Base-by-base conservation (phyloP, 2,888 invertebrate species). In the Dryomyza anilis region DNA sequence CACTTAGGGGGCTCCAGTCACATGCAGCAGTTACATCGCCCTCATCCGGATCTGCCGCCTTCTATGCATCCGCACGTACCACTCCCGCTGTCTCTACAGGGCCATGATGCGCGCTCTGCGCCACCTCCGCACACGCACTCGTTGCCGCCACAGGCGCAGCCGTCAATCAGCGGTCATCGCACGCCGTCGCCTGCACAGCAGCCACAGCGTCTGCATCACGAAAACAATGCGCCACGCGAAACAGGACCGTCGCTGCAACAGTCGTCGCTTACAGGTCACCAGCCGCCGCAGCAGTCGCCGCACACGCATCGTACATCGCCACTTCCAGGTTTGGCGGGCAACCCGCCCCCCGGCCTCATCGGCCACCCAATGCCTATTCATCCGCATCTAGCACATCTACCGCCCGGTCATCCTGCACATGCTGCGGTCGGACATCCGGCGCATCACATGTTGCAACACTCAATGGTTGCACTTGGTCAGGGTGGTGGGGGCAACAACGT, bases 41-140 rank as follows among this genome's bases (percentile, higher is more conserved):
- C 83, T 16, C 84, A 84, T 73, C 80, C 80, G 21, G 84, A 83
- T 63, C 66, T 83, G 67, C 77, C 79, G 8, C 75, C 78, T 14
- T 70, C 77, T 14, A 80, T 85, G 69, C 82, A 86, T 68, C 76
- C 79, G 14, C 85, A 85, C 71, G 80, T 77, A 1, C 78, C 80
- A 0, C 76, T 83, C 67, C 74, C 80, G n/a, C 73, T 81, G 27
- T 77, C 83, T 1, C 62, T 83, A 46, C 82, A 81, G 71, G 76
- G 76, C 4, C 81, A 81, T 50, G 74, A 73, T 60, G 70, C 70
- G 4, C 68, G 72, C 2, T 63, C 59, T 57, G 72, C 68, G 8
- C 71, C 70, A 10, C 79, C 76, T 19, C 81, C 75, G 21, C 77
- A 76, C 12, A 73, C 76, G 7, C 83, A 81, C 65, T 74, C 76